Evolutionary conservation across 1,140 invertebrate species (phyloP).

Genomic region (Sitodiplosis mosellana): DNA sequence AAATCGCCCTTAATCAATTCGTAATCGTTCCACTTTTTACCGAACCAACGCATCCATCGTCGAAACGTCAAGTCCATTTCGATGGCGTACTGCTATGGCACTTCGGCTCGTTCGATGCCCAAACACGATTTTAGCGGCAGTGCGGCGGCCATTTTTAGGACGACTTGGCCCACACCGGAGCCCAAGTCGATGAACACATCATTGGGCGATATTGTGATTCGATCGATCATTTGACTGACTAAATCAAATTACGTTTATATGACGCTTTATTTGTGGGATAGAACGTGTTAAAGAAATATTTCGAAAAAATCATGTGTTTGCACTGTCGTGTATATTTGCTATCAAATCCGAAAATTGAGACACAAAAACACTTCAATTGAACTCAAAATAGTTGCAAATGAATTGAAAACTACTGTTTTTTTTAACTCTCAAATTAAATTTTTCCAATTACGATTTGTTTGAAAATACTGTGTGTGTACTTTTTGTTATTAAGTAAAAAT

Average conservation of each 20-base stretch:
- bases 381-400: no score
- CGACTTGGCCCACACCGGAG: constrained; percentile 94
- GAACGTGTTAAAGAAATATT: no score
- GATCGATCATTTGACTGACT: constrained; percentile 92
- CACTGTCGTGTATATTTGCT: no score
- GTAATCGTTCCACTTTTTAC: constrained; percentile 82
- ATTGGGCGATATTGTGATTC: constrained; percentile 76
- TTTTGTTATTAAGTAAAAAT: no score
- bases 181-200: constrained; percentile 95
- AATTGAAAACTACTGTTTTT: no score
- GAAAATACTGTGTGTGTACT: no score
- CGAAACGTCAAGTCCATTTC: constrained; percentile 80
- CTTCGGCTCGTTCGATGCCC: constrained; percentile 92
- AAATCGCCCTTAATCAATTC: constrained; percentile 88
- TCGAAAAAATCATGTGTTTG: no score
- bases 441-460: no score
- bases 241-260: constrained; percentile 92
- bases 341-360: no score
- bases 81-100: constrained; percentile 83
- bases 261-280: no score
- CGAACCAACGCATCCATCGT: constrained; percentile 94
- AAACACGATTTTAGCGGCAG: constrained; percentile 81
- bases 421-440: no score
- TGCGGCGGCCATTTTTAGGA: constrained; percentile 90
- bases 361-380: no score